These are phyloP conservation scores for Typhlichthys eigenmanni DNA, from an alignment of 2,797 vertebrate genomes.

Conservation along the genomic window DNA sequence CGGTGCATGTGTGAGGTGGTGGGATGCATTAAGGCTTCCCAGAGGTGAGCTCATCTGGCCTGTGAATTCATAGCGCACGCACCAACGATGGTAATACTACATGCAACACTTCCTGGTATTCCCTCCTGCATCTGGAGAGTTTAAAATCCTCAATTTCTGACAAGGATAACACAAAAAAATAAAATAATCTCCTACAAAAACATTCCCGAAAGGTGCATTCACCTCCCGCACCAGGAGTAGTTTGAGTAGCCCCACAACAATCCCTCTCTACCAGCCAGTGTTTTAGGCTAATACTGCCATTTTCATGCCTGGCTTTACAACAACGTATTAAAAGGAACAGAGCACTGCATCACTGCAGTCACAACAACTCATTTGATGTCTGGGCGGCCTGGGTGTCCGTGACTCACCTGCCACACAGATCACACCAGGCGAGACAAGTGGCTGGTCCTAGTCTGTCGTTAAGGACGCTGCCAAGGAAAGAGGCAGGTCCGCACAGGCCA, in stretches of 20 bases:
- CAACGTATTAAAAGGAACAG: background rate
- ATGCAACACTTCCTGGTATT: too few relatives aligned
- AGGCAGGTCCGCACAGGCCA: constrained; percentile 45
- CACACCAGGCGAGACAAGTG: constrained; percentile 50
- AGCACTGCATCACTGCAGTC: constrained; percentile 1
- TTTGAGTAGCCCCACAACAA: too few relatives aligned
- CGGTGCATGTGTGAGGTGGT: background rate
- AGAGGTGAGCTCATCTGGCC: constrained; percentile 47
- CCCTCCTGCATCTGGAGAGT: too few relatives aligned
- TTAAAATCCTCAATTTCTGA: too few relatives aligned
- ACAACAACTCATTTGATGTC: constrained; percentile 27
- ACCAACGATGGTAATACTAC: background rate
- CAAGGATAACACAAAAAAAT: too few relatives aligned
- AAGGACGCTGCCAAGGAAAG: constrained; percentile 22
- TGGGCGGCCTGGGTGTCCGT: constrained; percentile 23
- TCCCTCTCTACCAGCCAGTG: too few relatives aligned
- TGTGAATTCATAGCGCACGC: constrained; percentile 6
- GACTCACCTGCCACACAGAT: constrained; percentile 44
- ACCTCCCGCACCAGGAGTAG: too few relatives aligned
- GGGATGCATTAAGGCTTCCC: constrained; percentile 13
- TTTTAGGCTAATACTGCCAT: too few relatives aligned
- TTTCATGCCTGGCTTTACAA: too few relatives aligned
- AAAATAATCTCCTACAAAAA: too few relatives aligned
- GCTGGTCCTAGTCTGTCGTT: constrained; percentile 45
- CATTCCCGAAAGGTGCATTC: too few relatives aligned